phyloP scores from a whole-genome alignment of 2,113 vertebrate species.

The Sander lucioperca region DNA sequence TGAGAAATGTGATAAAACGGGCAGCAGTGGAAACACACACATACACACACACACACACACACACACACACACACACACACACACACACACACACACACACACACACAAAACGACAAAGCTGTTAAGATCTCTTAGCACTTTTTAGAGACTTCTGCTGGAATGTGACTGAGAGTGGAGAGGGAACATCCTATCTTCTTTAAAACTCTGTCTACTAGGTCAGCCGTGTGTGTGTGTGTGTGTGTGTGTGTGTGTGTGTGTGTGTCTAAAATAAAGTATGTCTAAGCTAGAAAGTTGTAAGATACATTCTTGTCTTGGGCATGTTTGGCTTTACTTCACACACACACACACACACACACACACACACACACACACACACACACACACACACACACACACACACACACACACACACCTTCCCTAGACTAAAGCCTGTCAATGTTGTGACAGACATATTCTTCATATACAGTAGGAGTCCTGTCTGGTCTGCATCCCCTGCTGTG shows the following conservation, averaged over 20 bases:
- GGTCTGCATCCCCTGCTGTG: slow-evolving; percentile 35
- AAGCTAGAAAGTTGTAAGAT: not conserved
- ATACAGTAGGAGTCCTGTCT: slow-evolving; percentile 33
- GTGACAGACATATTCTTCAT: slow-evolving; percentile 47
- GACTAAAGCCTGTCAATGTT: slow-evolving; percentile 14
- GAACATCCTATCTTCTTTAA: slow-evolving; percentile 44
- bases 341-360: no score
- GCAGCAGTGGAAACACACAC: not conserved
- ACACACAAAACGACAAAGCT: slow-evolving; percentile 33
- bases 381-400: not conserved
- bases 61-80: slow-evolving; percentile 5
- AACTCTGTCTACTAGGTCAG: not conserved
- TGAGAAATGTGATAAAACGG: slow-evolving; percentile 37
- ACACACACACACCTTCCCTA: not conserved
- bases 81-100: not conserved
- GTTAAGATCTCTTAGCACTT: slow-evolving; percentile 41
- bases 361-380: not conserved
- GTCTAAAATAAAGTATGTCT: no score
- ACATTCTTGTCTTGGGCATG: not conserved
- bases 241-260: no score
- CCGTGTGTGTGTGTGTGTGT: not conserved
- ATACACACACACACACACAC: not conserved
- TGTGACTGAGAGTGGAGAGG: slow-evolving; percentile 9
- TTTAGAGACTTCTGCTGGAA: slow-evolving; percentile 34
- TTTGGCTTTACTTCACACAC: slow-evolving; percentile 2